Evolutionary conservation across 2,888 invertebrate species (phyloP).

Genomic region (Omphaloscelis lunosa): DNA sequence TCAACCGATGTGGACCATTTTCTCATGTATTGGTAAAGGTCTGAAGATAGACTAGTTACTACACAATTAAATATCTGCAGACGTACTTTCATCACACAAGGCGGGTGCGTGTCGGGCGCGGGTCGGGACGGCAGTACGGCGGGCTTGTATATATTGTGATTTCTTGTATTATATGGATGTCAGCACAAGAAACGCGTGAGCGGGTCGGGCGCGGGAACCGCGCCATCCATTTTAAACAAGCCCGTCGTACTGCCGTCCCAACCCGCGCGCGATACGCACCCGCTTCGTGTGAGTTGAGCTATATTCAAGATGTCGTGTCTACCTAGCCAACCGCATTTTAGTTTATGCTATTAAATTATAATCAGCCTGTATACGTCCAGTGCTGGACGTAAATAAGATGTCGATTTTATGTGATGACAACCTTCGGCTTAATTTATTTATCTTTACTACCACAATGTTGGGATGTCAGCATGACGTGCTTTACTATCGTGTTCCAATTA

Average conservation of each 20-base stretch:
- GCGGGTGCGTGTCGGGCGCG: too few relatives aligned
- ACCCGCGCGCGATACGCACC: too few relatives aligned
- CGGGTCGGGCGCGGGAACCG: too few relatives aligned
- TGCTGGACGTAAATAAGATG: not conserved
- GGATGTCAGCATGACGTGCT: conserved; percentile 22
- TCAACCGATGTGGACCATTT: not conserved
- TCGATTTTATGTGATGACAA: not conserved
- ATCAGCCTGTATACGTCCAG: not conserved
- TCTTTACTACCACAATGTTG: not conserved
- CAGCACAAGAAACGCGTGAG: too few relatives aligned
- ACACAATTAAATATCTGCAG: not conserved
- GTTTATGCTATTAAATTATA: not conserved
- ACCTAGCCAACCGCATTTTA: too few relatives aligned
- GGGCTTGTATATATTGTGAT: too few relatives aligned
- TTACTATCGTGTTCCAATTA: conserved; percentile 41
- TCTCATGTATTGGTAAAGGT: not conserved
- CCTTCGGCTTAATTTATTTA: not conserved
- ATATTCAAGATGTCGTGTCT: not conserved
- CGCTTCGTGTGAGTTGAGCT: too few relatives aligned
- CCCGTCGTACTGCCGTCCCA: too few relatives aligned
- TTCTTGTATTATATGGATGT: too few relatives aligned
- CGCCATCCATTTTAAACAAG: too few relatives aligned
- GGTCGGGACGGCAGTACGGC: too few relatives aligned
- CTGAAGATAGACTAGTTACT: not conserved
- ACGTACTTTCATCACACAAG: not conserved